Conservation (phyloP, 2,797 vertebrate genomes). For the Podargus strigoides region DNA sequence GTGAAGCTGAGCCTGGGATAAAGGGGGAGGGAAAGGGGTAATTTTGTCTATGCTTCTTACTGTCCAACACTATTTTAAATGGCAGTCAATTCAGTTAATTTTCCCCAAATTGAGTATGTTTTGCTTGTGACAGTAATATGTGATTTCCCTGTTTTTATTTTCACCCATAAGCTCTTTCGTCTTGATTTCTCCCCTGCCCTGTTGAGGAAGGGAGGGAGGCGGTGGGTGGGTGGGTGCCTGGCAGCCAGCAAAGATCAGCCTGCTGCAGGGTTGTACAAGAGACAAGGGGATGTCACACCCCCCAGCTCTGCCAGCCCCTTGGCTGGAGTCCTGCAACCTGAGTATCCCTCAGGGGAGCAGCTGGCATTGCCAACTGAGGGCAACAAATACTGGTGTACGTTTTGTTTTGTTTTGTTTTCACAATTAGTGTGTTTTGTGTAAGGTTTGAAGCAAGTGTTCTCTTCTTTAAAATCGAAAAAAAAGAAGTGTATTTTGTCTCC, state of each 20-base stretch:
- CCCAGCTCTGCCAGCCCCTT: not conserved
- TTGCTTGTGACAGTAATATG: not conserved
- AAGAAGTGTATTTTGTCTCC: not conserved
- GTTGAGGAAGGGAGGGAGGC: not conserved
- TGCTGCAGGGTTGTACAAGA: accelerated
- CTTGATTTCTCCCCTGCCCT: not conserved
- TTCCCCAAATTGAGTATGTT: not conserved
- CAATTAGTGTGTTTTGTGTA: not conserved
- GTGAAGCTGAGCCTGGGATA: accelerated
- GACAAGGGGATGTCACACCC: accelerated
- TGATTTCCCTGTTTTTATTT: not conserved
- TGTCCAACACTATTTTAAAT: not conserved
- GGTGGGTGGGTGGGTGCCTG: too few species aligned
- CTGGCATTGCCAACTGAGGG: accelerated
- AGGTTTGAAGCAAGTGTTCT: not conserved
- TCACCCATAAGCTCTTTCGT: not conserved
- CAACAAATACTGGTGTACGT: accelerated
- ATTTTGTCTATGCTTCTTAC: accelerated
- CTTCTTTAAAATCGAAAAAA: too few species aligned
- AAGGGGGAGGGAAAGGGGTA: accelerated
- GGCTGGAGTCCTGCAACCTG: accelerated
- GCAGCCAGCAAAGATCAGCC: too few species aligned
- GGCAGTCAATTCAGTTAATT: not conserved
- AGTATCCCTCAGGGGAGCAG: accelerated
- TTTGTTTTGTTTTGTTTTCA: accelerated